These are phyloP conservation scores for Sympetrum striolatum DNA, from an alignment of 2,888 invertebrate genomes.

Conservation along the genomic window DNA sequence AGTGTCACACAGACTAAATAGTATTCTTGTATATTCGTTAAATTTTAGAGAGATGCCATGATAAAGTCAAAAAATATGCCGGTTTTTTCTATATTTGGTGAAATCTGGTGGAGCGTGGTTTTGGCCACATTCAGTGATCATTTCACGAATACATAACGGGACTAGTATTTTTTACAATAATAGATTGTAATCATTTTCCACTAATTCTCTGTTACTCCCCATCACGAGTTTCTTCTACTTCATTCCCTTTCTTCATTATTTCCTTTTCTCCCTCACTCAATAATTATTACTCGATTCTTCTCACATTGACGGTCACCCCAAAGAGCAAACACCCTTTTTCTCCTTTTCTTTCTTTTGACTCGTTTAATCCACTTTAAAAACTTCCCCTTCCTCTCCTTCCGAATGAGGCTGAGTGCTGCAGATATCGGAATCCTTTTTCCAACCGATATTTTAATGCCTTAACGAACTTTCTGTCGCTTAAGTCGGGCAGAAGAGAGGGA, in stretches of 20 bases:
- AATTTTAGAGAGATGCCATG: too few species aligned
- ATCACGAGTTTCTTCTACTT: not conserved
- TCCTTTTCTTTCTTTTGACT: not conserved
- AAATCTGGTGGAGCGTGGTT: too few species aligned
- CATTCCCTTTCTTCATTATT: not conserved
- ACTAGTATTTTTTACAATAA: too few species aligned
- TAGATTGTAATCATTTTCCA: too few species aligned
- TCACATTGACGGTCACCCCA: not conserved
- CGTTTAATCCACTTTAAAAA: not conserved
- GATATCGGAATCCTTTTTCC: slow-evolving; percentile 26
- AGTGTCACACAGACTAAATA: too few species aligned
- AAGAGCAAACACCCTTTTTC: not conserved
- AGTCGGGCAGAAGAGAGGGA: not conserved
- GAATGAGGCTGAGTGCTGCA: slow-evolving; percentile 26
- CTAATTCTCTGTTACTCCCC: not conserved
- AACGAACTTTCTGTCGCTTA: slow-evolving; percentile 21
- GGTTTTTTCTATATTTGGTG: too few species aligned
- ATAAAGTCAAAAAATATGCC: too few species aligned
- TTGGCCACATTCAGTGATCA: too few species aligned
- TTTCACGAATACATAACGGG: too few species aligned
- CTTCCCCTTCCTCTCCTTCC: not conserved
- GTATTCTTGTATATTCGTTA: too few species aligned
- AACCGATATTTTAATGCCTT: slow-evolving; percentile 36
- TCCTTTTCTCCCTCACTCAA: not conserved
- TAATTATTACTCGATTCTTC: slow-evolving; percentile 37